Evolutionary conservation across 2,888 invertebrate species (phyloP), one percentile per base, ranked within the genome.

Genomic region (Drosophila ustulata): DNA sequence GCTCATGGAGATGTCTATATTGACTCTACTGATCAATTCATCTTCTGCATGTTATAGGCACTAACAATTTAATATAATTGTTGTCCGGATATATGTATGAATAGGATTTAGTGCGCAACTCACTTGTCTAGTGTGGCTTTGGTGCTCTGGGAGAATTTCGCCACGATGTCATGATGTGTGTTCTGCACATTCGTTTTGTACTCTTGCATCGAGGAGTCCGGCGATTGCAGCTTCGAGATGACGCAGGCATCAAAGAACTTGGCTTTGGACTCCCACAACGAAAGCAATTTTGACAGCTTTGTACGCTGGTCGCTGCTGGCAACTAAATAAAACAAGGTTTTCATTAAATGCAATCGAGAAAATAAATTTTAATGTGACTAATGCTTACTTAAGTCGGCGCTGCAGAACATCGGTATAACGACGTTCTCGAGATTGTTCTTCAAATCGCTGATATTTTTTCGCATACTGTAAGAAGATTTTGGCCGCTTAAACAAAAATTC

Each of bases 351-450:
- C 2, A 37, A 47, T 59, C 7, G 13, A 4, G 0, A 11, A 7
- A 2, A 30, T 41, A 50, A 13, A 32, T 9, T 6, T 13, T 3
- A 18, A 18, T 18, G 18, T 2, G 1, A 8, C 13, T 9, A 56
- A 23, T 32, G 80, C 93, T 94, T 94, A 93, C 95, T 95, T 91
- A 96, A 94, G 92, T 96, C 96, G 81, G 98, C 96, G 93, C 97
- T 97, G 93, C 98, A 98, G 94, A 98, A 99, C 96, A 99, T 98
- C 88, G 99, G 98, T 90, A 99, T 97, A 88, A 99, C 98, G 90
- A 98, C 98, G 91, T 95, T 96, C 94, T 98, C 98, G 93, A 99
- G 94, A 91, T 97, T 96, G 93, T 96, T 96, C 93, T 98, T 97
- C 92, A 99, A 94, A 92, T 97, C 97, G 93, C 97, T 96, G 71